Base-by-base conservation (phyloP, 2,888 invertebrate species). In the Halocaridina rubra region DNA sequence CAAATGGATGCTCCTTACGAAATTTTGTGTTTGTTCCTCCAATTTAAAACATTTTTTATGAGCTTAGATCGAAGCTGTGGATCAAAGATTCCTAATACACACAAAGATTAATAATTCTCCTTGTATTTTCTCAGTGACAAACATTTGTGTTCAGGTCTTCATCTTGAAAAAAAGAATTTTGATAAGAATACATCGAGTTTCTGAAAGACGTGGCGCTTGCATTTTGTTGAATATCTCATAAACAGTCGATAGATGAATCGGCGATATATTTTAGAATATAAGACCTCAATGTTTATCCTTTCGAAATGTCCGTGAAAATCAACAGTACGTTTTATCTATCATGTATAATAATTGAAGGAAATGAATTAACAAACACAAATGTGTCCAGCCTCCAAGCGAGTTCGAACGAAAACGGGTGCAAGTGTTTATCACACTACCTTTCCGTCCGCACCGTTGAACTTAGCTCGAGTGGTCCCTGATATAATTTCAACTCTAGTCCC, bases 341-440 rank as follows among this genome's bases (percentile, higher is more conserved):
- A 59, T 3, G 27, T 29, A 71, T 71, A 33, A 67, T 74, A 79
- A 79, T 74, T 74, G 72, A 74, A 39, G 30, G 74, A 84, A 79
- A 13, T 78, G 76, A 79, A 53, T 39, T 84, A 84, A 84, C 84
- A 84, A 84, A 79, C 84, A 84, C 84, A 84, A 79, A 84, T 79
- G 74, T 30, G 61, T 64, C 53, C 74, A 57, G 33, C 27, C 64
- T 32, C 64, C 46, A 64, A 64, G 33, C 84, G 79, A 84, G 64
- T 74, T 78, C 57, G 79, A 84, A 84, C 84, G 84, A 84, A 84
- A 84, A 84, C 84, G 84, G 32, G 84, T 64, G 84, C 72, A 57
- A 29, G 72, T 84, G 79, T 84, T 84, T 79, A 84, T 53, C 19
- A 5, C 53, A 64, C 78, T 78, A 84, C 84, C 64, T 79, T 84